A percentile compares a stretch with the other conserved stretches of the same genome.
Evolutionary conservation across 2,888 invertebrate genomes (phyloP).

Genomic region (Rotaria macrura): DNA sequence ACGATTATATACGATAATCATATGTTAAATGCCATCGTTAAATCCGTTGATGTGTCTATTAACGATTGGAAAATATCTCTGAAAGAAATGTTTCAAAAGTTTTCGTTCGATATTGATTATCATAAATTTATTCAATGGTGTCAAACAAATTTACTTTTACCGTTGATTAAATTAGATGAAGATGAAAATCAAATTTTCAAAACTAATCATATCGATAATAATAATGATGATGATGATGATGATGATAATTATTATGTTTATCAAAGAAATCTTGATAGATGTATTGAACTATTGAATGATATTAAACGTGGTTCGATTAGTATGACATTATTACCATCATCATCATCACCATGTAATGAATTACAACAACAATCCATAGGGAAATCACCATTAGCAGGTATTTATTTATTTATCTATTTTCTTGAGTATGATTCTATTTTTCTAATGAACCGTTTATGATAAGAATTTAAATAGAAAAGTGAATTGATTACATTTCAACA

Average conservation of each 20-base stretch:
- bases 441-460: no score
- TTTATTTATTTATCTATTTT: background rate
- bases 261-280: background rate
- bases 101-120: background rate
- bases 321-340: background rate
- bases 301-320: background rate
- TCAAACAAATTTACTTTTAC: background rate
- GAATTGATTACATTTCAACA: background rate
- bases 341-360: background rate
- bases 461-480: no score
- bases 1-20: background rate
- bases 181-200: background rate
- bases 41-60: background rate
- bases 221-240: background rate
- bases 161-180: background rate
- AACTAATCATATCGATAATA: background rate
- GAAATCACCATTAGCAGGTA: background rate
- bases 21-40: background rate
- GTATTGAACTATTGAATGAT: background rate
- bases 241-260: background rate
- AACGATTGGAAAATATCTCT: background rate
- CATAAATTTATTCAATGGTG: background rate
- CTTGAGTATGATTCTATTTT: background rate
- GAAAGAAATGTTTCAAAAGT: background rate
- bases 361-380: background rate